phyloP scores from a whole-genome alignment of 2,888 invertebrate species.

The Eurytoma adleriae region DNA sequence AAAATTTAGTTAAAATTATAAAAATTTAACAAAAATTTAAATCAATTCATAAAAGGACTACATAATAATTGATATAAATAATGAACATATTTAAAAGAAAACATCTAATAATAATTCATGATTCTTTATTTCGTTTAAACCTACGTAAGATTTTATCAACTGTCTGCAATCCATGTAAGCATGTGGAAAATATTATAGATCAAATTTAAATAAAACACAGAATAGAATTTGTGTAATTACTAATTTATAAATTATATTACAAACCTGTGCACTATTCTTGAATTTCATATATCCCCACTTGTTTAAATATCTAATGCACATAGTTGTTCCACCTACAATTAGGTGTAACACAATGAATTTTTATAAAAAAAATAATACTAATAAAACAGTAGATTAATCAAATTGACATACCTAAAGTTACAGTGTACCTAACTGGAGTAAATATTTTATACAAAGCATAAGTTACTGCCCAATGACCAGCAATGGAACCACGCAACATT shows the following conservation, averaged over 20 bases:
- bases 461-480: conserved; percentile 93
- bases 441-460: conserved; percentile 96
- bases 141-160: conserved; percentile 38
- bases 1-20: too few species aligned
- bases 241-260: conserved; percentile 11
- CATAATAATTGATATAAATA: too few species aligned
- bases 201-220: too few species aligned
- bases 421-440: conserved; percentile 93
- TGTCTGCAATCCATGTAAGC: conserved; percentile 41
- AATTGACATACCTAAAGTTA: conserved; percentile 85
- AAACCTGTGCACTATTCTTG: conserved; percentile 57
- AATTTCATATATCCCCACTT: conserved; percentile 83
- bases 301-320: conserved; percentile 88
- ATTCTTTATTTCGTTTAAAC: conserved; percentile 22
- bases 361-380: neutral
- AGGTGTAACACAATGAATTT: conserved; percentile 23
- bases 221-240: neutral
- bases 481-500: conserved; percentile 86
- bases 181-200: conserved; percentile 5
- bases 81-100: too few species aligned
- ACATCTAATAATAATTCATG: too few species aligned
- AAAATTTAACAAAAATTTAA: neutral
- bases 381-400: neutral
- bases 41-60: too few species aligned
- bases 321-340: conserved; percentile 86